A percentile compares a stretch with the other conserved stretches of the same genome.
Evolutionary conservation across 2,888 invertebrate genomes (phyloP).

Genomic region (Cheilosia vernalis): DNA sequence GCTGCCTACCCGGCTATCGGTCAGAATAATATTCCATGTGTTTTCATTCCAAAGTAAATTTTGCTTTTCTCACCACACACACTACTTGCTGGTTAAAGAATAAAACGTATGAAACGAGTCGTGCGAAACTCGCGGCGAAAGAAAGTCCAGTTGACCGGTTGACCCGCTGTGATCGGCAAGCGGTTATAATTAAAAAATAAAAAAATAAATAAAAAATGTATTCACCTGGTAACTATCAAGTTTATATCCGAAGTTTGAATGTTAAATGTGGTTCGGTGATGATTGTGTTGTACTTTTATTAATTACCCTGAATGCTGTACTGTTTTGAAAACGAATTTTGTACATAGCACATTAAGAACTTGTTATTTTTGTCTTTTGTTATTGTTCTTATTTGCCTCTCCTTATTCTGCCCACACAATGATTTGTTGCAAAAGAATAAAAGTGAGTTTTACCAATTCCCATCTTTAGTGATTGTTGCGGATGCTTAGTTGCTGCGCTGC

Average conservation of each 20-base stretch:
- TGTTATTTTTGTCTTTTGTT: conserved; percentile 48
- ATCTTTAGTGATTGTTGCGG: conserved; percentile 17
- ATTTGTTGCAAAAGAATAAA: conserved; percentile 56
- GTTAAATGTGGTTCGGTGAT: conserved; percentile 70
- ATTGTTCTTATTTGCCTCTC: conserved; percentile 50
- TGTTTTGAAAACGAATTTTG: conserved; percentile 50
- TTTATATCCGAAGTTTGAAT: conserved; percentile 50
- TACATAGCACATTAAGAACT: conserved; percentile 48
- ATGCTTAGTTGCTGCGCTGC: conserved; percentile 25
- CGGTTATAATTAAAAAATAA: conserved; percentile 16
- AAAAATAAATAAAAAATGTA: conserved; percentile 50
- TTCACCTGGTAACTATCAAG: conserved; percentile 73
- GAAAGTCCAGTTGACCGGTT: conserved; percentile 56
- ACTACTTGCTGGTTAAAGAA: conserved; percentile 5
- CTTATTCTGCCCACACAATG: conserved; percentile 24
- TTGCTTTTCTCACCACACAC: conserved; percentile 10
- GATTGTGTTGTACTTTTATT: conserved; percentile 49
- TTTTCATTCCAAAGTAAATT: conserved; percentile 48
- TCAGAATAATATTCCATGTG: conserved; percentile 55
- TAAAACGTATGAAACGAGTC: conserved; percentile 15
- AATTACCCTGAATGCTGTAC: conserved; percentile 58
- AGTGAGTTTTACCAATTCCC: conserved; percentile 40
- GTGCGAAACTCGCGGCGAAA: conserved; percentile 26
- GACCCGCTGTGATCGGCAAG: conserved; percentile 36
- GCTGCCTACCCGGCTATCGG: conserved; percentile 39